Base-by-base conservation (phyloP, 2,113 vertebrate species). In the Eudorcas thomsonii region DNA sequence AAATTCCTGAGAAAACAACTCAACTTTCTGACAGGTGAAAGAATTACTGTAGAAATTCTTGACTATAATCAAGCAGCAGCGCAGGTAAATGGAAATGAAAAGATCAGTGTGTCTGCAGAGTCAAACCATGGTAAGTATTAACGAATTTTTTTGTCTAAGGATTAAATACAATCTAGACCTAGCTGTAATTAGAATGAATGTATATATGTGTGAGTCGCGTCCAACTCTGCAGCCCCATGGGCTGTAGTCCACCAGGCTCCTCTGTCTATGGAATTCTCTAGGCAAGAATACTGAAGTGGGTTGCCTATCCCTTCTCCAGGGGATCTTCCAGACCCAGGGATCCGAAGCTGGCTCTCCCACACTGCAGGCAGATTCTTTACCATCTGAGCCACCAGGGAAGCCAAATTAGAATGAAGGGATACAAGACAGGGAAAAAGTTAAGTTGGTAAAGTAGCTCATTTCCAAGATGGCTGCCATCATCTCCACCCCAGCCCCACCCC, bases 31-130 rank as follows among this genome's bases (percentile, higher is more conserved):
- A 80, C 2, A 83, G 28, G 93, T 91, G 15, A 52, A 98, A 93
- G 39, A 86, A 62, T 81, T 74, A 88, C 21, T 48, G 39, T n/a
- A 96, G 45, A 90, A 86, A 74, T 64, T 77, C 81, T 83, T 36
- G 50, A 78, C 5, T 60, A 50, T 50, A 50, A 84, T 94, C 23
- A 84, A 59, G 83, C 90, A 62, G 84, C 19, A 90, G 1, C 71
- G 5, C 74, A 77, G 13, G 80, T 81, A 82, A 71, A 92, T 57
- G 14, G 94, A 90, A 96, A 94, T 11, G n/a, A 82, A 90, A 84
- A 71, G 25, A 54, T 84, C 67, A 89, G 59, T 77, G 55, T 45
- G 30, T 80, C 54, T 48, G 21, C 55, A 87, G 8, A 71, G 39
- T 92, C 54, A 87, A 89, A 77, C 59, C 48, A 89, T 30, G 28